Evolutionary conservation across 35 echinoderm and acorn worm species (phyloP), one percentile per base, ranked within the genome.

Genomic region (Amphiura filiformis): DNA sequence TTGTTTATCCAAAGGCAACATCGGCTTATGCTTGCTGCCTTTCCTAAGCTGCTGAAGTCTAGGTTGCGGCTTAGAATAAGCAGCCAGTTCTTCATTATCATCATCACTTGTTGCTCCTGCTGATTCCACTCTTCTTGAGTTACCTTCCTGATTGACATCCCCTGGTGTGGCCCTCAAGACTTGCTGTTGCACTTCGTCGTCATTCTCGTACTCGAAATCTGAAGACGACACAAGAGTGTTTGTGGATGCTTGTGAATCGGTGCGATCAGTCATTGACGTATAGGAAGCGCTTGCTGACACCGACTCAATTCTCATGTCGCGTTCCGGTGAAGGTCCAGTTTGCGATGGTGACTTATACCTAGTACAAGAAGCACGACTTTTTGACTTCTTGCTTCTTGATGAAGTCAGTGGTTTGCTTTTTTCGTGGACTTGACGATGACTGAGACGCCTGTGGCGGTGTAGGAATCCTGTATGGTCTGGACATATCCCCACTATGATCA

Each of bases 201-300:
- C 57, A 37, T 90, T 70, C 36, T 90, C 88, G 36, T 90, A 90
- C 31, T 90, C 88, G 84, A 90, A 90, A 57, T 90, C 88, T 34
- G 88, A 90, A 34, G 88, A 90, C 17, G 80, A 82, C 1, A 90
- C 81, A 31, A 84, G 7, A 7, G 88, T 90, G 81, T 90, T 78
- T 33, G 88, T 75, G 34, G 88, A 90, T 11, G 86, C 86, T 80
- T 79, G 75, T 1, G 86, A 88, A 56, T 90, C 81, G 3, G 88
- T 83, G n/a, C 81, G 80, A 15, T 36, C 37, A 3, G 88, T 77
- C 14, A 57, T 42, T 13, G 88, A 84, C 4, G 47, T 26, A 2
- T 37, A 86, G 47, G 84, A 56, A 38, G 84, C 84, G 39, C 84
- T 86, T 38, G 84, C 44, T 52, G 44, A 52, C 20, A 52, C 44